phyloP scores from a whole-genome alignment of 2,797 vertebrate genomes.

The Falco novaeseelandiae region DNA sequence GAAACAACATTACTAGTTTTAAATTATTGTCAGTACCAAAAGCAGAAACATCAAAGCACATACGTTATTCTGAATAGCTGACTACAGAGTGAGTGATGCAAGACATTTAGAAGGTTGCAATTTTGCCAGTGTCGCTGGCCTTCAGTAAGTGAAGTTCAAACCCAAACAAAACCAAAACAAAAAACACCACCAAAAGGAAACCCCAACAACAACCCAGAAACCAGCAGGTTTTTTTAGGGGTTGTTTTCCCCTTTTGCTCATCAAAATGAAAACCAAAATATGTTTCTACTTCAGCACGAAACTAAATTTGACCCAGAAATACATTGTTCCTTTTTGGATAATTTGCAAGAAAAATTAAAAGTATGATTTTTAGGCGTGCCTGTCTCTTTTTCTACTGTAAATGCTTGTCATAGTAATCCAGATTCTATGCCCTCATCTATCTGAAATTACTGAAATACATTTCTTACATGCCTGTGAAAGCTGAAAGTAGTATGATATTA shows the following conservation, averaged over 20 bases:
- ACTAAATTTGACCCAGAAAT: not conserved
- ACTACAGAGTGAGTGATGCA: not conserved
- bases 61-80: constrained; percentile 2
- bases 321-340: rapidly evolving
- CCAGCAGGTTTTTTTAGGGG: rapidly evolving
- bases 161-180: not conserved
- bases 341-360: not conserved
- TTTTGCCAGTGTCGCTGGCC: constrained; percentile 1
- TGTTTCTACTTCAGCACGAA: not conserved
- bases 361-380: not conserved
- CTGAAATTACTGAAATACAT: not conserved
- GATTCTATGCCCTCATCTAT: not conserved
- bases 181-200: not conserved
- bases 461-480: not conserved
- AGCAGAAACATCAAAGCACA: not conserved
- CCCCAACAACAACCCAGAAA: not conserved
- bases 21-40: not conserved
- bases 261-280: not conserved
- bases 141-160: not conserved
- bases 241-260: not conserved
- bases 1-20: not conserved
- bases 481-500: not conserved
- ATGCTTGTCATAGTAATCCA: not conserved
- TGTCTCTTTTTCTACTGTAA: not conserved
- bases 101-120: not conserved